Percentiles rank a stretch among this genome's conserved stretches.
These are phyloP conservation scores for Psettodes erumei DNA, from an alignment of 2,113 vertebrate species.

Conservation along the genomic window DNA sequence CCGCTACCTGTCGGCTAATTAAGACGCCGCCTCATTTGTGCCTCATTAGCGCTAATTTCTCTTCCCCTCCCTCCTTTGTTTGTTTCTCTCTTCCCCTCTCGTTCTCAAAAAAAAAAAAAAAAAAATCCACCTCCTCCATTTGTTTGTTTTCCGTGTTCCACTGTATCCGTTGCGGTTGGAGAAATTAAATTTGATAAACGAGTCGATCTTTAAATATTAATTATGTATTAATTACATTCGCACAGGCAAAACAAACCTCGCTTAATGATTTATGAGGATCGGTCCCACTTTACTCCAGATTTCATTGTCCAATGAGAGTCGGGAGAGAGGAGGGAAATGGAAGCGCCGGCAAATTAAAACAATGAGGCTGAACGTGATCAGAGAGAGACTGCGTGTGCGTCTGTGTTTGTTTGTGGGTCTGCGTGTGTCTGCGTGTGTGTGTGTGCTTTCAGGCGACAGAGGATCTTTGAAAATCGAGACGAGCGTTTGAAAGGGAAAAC, in stretches of 20 bases:
- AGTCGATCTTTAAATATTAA: slow-evolving; percentile 89
- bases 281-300: slow-evolving; percentile 82
- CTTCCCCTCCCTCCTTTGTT: slow-evolving; percentile 58
- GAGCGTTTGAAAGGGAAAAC: neutral
- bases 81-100: slow-evolving; percentile 9
- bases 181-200: slow-evolving; percentile 87
- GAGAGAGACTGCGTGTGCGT: slow-evolving; percentile 5
- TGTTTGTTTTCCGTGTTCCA: slow-evolving; percentile 71
- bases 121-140: slow-evolving; percentile 29
- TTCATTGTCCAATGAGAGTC: slow-evolving; percentile 81
- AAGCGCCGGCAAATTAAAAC: slow-evolving; percentile 64
- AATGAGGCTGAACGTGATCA: slow-evolving; percentile 52
- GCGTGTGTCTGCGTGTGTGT: slow-evolving; percentile 21
- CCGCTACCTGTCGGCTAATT: slow-evolving; percentile 76
- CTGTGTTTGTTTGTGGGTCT: slow-evolving; percentile 28
- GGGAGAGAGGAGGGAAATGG: slow-evolving; percentile 58
- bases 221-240: slow-evolving; percentile 89
- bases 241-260: slow-evolving; percentile 84
- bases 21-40: slow-evolving; percentile 62
- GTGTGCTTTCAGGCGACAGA: slow-evolving; percentile 1
- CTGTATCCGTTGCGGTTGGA: slow-evolving; percentile 73
- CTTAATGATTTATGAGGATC: slow-evolving; percentile 87
- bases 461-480: neutral
- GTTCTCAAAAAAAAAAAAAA: neutral
- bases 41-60: slow-evolving; percentile 76